phyloP scores from a whole-genome alignment of 2,888 invertebrate species.

The Meiosimyza platycephala region DNA sequence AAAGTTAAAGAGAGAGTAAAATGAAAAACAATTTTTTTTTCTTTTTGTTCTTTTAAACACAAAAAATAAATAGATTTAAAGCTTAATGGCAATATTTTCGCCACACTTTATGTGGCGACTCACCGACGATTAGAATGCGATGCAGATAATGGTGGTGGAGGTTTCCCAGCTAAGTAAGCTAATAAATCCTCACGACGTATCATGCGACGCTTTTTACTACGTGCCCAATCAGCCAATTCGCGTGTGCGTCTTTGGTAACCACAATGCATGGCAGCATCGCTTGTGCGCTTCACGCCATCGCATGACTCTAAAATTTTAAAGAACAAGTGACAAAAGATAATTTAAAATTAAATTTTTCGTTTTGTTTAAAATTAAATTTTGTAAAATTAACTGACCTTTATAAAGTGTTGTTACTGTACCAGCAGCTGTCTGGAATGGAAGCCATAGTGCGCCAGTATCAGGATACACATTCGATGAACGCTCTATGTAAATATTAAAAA shows the following conservation, averaged over 20 bases:
- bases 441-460: slow-evolving; percentile 76
- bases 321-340: not conserved
- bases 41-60: not conserved
- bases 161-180: slow-evolving; percentile 80
- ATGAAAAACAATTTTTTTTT: slow-evolving; percentile 1
- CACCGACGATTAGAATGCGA: slow-evolving; percentile 68
- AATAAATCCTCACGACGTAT: slow-evolving; percentile 82
- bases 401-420: slow-evolving; percentile 81
- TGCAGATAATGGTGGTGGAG: slow-evolving; percentile 70
- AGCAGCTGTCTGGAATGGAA: slow-evolving; percentile 84
- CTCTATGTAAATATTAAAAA: slow-evolving; percentile 65
- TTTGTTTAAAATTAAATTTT: slow-evolving; percentile 9
- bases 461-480: slow-evolving; percentile 69
- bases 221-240: slow-evolving; percentile 82
- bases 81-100: not conserved
- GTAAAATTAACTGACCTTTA: slow-evolving; percentile 71
- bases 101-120: slow-evolving; percentile 50
- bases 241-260: slow-evolving; percentile 80
- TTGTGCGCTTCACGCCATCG: slow-evolving; percentile 76
- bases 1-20: slow-evolving; percentile 11
- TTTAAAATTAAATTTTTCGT: not conserved
- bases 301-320: slow-evolving; percentile 72
- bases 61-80: not conserved
- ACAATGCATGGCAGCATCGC: slow-evolving; percentile 77
- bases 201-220: slow-evolving; percentile 75